Evolutionary conservation across 2,888 invertebrate species (phyloP), one percentile per base, ranked within the genome.

Genomic region (Archaeoteleia sp.): DNA sequence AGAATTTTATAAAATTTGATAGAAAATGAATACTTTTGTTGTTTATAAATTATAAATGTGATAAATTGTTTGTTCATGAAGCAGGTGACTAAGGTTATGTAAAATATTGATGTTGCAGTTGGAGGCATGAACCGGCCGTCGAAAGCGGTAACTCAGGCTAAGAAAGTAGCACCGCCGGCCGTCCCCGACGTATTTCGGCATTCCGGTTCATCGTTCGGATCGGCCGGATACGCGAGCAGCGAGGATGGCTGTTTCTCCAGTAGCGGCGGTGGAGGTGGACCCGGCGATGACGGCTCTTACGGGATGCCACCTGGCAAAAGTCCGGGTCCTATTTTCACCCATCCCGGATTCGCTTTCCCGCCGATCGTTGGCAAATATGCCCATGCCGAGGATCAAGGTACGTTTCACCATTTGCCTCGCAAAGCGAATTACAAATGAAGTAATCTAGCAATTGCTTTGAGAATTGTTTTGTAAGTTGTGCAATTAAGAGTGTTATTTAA

Each of bases 131-230:
- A 92, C 86, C 93, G 95, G 88, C 92, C 93, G 81, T 91, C 90
- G 82, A 92, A 92, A 88, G 89, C 91, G 87, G 91, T 92, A 86
- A 91, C 93, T 85, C 94, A 94, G 87, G 94, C 93, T 82, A 95
- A 95, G 87, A 94, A 95, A 87, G 95, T 95, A 83, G 92, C 95
- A 77, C 95, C 95, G 78, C 95, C 95, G 35, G 93, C 94, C 49
- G 93, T 95, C 74, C 94, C 95, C 42, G 92, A 92, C 85, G 91
- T 92, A 73, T 91, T 93, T 86, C 90, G 94, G 62, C 93, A 93
- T 86, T 93, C 93, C 45, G 93, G 93, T 58, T 92, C 92, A 85
- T 92, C 92, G 79, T 93, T 93, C 86, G 93, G 93, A 68, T 90
- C 90, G 27, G 92, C 92, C 17, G 93, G 93, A 65, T 93, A 93